These are phyloP conservation scores for Oscheius myriophilus DNA, from an alignment of 2,888 invertebrate species.

Conservation along the genomic window DNA sequence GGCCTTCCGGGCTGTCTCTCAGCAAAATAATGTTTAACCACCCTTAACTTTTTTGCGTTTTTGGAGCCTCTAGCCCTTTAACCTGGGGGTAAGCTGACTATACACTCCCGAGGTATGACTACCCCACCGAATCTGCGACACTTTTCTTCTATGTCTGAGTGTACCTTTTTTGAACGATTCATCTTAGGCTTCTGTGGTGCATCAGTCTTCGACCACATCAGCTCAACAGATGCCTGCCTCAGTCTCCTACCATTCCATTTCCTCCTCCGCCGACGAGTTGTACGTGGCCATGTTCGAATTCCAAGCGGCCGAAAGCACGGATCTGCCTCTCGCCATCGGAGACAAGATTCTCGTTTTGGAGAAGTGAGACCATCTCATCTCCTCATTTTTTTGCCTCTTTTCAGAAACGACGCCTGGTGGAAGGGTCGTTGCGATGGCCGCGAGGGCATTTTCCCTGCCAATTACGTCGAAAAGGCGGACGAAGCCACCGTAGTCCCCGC, in stretches of 20 bases:
- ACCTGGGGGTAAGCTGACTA: too few relatives aligned
- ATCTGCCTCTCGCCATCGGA: conserved; percentile 76
- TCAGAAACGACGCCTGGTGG: conserved; percentile 99
- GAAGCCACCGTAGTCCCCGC: not conserved
- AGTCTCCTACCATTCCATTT: conserved; percentile 14
- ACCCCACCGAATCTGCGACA: too few relatives aligned
- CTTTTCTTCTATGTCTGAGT: too few relatives aligned
- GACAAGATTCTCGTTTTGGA: conserved; percentile 50
- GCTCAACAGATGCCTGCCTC: conserved; percentile 10
- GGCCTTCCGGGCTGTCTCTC: too few relatives aligned
- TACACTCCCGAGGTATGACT: too few relatives aligned
- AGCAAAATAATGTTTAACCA: too few relatives aligned
- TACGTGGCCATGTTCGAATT: conserved; percentile 91
- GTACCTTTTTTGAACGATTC: too few relatives aligned
- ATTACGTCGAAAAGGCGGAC: conserved; percentile 79
- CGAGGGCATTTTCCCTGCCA: conserved; percentile 94
- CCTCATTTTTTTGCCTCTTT: conserved; percentile 70
- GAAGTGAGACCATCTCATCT: conserved; percentile 33
- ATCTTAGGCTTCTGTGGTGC: not conserved
- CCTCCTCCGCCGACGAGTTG: conserved; percentile 43
- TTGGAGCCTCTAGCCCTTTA: too few relatives aligned
- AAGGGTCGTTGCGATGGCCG: conserved; percentile 81
- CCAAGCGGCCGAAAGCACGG: conserved; percentile 87
- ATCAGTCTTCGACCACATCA: not conserved
- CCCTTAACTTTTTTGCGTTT: too few relatives aligned